A percentile compares a stretch with the other conserved stretches of the same genome.
Evolutionary conservation across 2,797 vertebrate genomes (phyloP).

Genomic region (Pseudotriccus pelzelni): DNA sequence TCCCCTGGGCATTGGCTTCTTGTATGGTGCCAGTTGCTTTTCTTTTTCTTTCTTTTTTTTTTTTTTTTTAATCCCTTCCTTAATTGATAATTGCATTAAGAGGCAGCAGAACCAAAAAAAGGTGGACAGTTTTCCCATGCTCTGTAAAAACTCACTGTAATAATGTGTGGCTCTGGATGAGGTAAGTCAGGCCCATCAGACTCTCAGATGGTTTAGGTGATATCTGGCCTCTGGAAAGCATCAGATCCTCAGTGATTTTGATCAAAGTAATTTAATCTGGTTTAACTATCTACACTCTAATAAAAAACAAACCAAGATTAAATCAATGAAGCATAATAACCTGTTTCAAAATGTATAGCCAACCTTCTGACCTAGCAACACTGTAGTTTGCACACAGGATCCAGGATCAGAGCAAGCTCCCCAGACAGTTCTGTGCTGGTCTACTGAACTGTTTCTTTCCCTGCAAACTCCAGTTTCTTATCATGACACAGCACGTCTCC

Average conservation of each 20-base stretch:
- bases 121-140: background rate
- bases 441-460: background rate
- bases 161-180: background rate
- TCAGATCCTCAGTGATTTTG: background rate
- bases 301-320: background rate
- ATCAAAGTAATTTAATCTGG: background rate
- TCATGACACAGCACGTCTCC: background rate
- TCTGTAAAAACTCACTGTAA: background rate
- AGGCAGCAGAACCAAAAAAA: background rate
- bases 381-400: background rate
- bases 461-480: background rate
- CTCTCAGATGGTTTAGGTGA: background rate
- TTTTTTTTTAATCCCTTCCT: background rate
- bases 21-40: background rate
- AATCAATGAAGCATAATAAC: background rate
- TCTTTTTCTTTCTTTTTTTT: rapidly evolving
- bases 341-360: background rate
- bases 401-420: background rate
- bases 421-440: background rate
- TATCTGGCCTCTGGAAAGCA: background rate
- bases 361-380: background rate
- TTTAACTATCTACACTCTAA: background rate
- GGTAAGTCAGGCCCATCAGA: background rate
- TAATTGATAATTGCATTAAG: background rate
- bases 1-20: background rate